Percentiles rank a stretch among this genome's conserved stretches.
Conservation (phyloP, 1,140 invertebrate species). For the Heliothis virescens region DNA sequence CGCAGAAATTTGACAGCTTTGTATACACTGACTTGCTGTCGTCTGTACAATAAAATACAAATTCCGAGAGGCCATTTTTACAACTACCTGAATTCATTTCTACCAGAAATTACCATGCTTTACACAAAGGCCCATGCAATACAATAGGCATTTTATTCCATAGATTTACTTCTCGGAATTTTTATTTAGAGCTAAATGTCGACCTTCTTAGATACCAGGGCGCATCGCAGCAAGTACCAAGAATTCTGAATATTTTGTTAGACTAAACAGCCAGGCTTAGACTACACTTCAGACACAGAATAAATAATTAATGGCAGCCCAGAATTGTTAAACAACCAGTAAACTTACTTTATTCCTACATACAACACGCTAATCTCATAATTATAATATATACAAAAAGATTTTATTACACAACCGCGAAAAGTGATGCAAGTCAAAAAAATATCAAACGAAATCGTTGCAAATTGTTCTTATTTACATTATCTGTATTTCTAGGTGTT, state of each 20-base stretch:
- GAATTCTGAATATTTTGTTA: too few species aligned
- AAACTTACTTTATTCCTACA: slow-evolving; percentile 28
- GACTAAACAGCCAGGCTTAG: too few species aligned
- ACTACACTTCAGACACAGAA: too few species aligned
- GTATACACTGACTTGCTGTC: too few species aligned
- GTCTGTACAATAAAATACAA: too few species aligned
- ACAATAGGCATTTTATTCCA: too few species aligned
- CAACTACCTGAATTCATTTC: background rate
- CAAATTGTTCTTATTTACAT: slow-evolving; percentile 55
- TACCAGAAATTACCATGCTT: background rate
- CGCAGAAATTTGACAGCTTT: too few species aligned
- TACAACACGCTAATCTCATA: background rate
- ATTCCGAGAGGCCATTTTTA: too few species aligned
- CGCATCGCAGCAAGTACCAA: background rate
- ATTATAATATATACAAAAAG: slow-evolving; percentile 11
- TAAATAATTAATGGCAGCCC: too few species aligned
- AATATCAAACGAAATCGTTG: slow-evolving; percentile 42
- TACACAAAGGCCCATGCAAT: background rate
- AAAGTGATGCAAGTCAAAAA: slow-evolving; percentile 45
- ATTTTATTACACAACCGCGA: slow-evolving; percentile 56
- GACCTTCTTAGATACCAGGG: too few species aligned
- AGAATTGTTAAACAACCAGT: background rate
- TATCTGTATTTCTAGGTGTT: slow-evolving; percentile 42
- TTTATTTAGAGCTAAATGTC: too few species aligned
- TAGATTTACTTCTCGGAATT: too few species aligned